These are phyloP conservation scores for Tetheella fluctuosa DNA, from an alignment of 2,888 invertebrate genomes.

Conservation along the genomic window DNA sequence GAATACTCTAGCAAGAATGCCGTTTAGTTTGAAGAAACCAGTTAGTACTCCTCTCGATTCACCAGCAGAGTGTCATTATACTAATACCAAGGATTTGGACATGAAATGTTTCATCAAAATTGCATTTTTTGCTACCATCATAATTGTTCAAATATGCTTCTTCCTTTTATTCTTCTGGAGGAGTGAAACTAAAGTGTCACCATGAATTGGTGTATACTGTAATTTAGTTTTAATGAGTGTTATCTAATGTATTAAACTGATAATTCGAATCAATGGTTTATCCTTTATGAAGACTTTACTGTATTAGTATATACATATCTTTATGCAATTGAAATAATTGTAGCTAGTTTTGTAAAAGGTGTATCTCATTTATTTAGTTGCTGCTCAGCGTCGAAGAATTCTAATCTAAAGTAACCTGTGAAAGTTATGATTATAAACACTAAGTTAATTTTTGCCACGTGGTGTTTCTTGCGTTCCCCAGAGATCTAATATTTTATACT, in stretches of 20 bases:
- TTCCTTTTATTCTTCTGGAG: constrained; percentile 44
- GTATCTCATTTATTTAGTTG: no score
- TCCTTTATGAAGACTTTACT: no score
- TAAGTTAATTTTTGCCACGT: no score
- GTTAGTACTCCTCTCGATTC: constrained; percentile 20
- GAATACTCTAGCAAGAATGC: constrained; percentile 27
- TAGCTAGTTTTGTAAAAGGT: no score
- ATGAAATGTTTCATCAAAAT: constrained; percentile 52
- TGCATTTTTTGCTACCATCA: constrained; percentile 38
- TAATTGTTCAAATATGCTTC: constrained; percentile 50
- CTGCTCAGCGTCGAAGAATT: no score
- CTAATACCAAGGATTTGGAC: constrained; percentile 33
- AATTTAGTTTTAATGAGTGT: neutral
- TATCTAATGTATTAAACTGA: neutral
- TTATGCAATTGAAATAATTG: no score
- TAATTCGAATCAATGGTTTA: neutral
- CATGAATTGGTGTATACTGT: constrained; percentile 8
- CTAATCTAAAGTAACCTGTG: no score
- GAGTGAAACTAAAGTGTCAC: constrained; percentile 20
- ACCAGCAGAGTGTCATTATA: constrained; percentile 22
- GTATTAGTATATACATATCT: no score
- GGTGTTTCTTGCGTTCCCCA: no score
- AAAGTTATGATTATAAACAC: no score
- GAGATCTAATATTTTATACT: no score
- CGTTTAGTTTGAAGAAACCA: constrained; percentile 45